These are phyloP conservation scores for Motacilla alba DNA, from an alignment of 2,113 vertebrate genomes.

Conservation along the genomic window DNA sequence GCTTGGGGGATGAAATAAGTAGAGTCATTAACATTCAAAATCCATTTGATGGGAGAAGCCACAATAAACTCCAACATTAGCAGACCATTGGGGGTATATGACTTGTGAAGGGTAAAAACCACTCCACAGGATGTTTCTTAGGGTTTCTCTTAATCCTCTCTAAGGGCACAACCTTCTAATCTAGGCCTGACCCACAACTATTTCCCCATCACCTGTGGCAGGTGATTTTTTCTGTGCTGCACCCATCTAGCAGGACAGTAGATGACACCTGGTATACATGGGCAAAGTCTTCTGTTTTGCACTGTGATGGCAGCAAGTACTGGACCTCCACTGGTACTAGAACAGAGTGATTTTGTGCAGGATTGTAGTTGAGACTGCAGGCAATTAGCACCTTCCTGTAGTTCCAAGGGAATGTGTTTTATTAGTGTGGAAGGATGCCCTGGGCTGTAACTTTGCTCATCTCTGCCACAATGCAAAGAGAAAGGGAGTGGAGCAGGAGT, in stretches of 20 bases:
- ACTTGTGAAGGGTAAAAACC: not conserved
- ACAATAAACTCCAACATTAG: not conserved
- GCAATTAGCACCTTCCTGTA: not conserved
- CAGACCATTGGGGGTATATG: accelerated
- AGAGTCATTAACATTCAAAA: not conserved
- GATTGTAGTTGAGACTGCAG: not conserved
- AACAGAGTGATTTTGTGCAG: not conserved
- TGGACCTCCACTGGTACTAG: not conserved
- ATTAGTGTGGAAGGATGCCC: not conserved
- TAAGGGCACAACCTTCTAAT: not conserved
- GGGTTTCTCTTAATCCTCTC: not conserved
- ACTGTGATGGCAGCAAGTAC: not conserved
- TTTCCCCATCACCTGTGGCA: not conserved
- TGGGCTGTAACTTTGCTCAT: not conserved
- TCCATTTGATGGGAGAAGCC: not conserved
- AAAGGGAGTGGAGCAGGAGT: not conserved
- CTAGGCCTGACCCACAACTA: accelerated
- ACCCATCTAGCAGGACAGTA: not conserved
- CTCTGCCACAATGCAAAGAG: not conserved
- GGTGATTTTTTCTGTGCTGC: not conserved
- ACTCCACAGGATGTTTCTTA: not conserved
- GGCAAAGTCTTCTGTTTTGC: not conserved
- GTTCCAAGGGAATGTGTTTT: not conserved
- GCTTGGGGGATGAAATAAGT: not conserved
- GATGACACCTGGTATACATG: not conserved